Conservation (phyloP, 2,888 invertebrate species). For the Teleogryllus oceanicus region DNA sequence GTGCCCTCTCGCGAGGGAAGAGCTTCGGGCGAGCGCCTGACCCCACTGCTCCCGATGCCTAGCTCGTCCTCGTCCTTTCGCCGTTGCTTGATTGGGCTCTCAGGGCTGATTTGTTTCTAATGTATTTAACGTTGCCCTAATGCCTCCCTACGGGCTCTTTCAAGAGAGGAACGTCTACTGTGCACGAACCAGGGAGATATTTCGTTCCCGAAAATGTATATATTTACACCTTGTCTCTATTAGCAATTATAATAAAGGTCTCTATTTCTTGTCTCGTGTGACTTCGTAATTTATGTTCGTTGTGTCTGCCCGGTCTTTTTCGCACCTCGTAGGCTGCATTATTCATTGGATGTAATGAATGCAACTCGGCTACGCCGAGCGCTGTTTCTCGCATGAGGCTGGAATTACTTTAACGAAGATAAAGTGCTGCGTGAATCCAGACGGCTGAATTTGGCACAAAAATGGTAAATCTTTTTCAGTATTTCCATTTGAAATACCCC, state of each 20-base stretch:
- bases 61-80: not conserved
- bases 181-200: not conserved
- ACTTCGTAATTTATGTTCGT: constrained; percentile 9
- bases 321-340: not conserved
- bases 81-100: not conserved
- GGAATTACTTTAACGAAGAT: constrained; percentile 18
- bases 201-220: not conserved
- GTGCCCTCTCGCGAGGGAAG: not conserved
- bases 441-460: not conserved
- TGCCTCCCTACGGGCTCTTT: not conserved
- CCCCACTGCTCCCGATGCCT: too few relatives aligned
- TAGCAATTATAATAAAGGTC: not conserved
- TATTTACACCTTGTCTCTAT: constrained; percentile 9
- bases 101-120: not conserved
- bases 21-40: too few relatives aligned
- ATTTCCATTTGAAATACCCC: not conserved
- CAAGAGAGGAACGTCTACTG: not conserved
- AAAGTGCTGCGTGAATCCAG: not conserved
- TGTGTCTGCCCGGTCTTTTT: not conserved
- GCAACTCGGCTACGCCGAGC: not conserved
- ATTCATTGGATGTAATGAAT: not conserved
- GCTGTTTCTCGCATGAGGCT: not conserved
- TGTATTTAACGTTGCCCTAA: not conserved
- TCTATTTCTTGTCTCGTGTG: constrained; percentile 9
- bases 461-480: not conserved